Percentiles rank a stretch among this genome's conserved stretches.
Evolutionary conservation across 2,113 vertebrate genomes (phyloP).

Genomic region (Cephalopholis sonnerati): DNA sequence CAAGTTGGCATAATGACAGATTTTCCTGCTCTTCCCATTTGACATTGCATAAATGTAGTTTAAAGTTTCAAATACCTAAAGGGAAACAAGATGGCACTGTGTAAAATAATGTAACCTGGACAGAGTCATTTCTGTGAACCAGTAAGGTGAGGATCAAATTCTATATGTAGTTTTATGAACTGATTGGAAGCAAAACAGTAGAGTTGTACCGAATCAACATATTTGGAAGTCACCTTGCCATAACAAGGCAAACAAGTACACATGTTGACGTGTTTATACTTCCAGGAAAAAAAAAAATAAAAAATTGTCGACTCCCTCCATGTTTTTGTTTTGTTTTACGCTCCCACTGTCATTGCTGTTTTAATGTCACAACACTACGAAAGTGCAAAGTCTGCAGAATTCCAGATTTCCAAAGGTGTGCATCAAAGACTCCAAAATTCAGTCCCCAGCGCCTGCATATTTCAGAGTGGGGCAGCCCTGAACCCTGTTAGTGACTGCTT

Average conservation of each 20-base stretch:
- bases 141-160: background rate
- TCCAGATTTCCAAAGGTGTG: background rate
- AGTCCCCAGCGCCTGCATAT: background rate
- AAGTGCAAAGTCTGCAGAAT: background rate
- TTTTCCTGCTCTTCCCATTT: background rate
- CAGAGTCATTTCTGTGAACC: background rate
- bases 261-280: background rate
- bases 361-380: background rate
- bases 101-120: background rate
- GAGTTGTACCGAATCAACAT: background rate
- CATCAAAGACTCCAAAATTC: background rate
- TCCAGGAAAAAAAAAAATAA: background rate
- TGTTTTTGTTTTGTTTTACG: background rate
- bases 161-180: background rate
- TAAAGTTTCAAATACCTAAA: background rate
- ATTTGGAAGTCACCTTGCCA: background rate
- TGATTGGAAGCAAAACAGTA: background rate
- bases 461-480: background rate
- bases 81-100: background rate
- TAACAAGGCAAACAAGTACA: background rate
- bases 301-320: background rate
- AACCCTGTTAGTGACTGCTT: slow-evolving; percentile 8
- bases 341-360: background rate
- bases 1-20: background rate
- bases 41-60: background rate